Evolutionary conservation across 2,797 vertebrate genomes (phyloP).

Genomic region (Manis javanica): DNA sequence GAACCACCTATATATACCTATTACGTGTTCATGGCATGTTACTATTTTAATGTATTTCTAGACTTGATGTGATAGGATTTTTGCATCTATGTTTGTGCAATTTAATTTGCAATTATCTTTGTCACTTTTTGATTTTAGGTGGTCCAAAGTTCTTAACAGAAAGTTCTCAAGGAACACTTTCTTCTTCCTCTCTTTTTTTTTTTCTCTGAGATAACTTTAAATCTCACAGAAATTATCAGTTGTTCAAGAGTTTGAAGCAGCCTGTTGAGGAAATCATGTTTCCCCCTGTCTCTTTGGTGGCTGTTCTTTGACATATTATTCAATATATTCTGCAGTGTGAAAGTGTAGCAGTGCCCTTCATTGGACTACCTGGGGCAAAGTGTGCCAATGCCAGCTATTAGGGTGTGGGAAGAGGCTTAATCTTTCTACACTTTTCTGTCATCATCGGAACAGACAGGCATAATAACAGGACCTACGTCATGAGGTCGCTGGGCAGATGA

Average conservation of each 20-base stretch:
- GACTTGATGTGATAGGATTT: neutral
- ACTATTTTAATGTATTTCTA: slow-evolving; percentile 19
- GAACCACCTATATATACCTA: neutral
- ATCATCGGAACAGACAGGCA: neutral
- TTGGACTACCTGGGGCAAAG: no score
- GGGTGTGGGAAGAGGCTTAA: neutral
- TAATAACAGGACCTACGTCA: neutral
- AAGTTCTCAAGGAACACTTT: neutral
- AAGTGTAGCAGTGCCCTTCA: neutral
- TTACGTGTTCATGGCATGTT: neutral
- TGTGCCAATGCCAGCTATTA: no score
- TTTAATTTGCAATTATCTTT: neutral
- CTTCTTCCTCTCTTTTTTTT: neutral
- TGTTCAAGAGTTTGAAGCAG: neutral
- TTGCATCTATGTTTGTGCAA: neutral
- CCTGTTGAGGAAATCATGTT: neutral
- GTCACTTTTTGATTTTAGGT: neutral
- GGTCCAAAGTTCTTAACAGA: neutral
- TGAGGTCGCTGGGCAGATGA: neutral
- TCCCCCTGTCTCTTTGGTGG: neutral
- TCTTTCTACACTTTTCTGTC: neutral
- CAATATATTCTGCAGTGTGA: neutral
- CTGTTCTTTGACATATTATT: neutral
- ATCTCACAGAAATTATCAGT: neutral
- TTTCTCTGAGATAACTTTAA: neutral